Evolutionary conservation across 1,140 invertebrate genomes (phyloP).

Genomic region (Oscheius sp.): DNA sequence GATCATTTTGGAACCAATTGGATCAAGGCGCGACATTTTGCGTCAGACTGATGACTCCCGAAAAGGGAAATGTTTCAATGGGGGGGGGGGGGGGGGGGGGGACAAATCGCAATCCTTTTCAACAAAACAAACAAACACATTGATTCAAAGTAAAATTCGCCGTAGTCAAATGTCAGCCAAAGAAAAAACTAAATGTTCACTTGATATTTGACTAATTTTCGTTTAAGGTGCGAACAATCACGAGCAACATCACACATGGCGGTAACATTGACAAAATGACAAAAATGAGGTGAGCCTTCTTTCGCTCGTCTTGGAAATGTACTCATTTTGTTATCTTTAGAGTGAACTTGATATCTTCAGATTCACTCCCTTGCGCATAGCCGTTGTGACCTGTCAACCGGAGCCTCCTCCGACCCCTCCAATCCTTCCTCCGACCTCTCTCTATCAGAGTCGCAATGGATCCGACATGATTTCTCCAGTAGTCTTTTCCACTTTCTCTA

Average conservation of each 20-base stretch:
- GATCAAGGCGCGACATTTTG: background rate
- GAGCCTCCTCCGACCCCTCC: background rate
- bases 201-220: too few species aligned
- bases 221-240: background rate
- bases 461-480: background rate
- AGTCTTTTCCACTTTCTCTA: background rate
- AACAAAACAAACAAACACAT: too few species aligned
- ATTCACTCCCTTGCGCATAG: slow-evolving; percentile 59
- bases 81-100: too few species aligned
- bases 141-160: too few species aligned
- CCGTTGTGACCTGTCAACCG: slow-evolving; percentile 52
- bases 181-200: too few species aligned
- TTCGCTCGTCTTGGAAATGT: background rate
- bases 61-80: background rate
- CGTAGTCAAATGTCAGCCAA: too few species aligned
- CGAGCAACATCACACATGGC: background rate
- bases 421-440: background rate
- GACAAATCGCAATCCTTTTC: too few species aligned
- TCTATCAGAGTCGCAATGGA: slow-evolving; percentile 5
- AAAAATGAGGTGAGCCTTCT: too few species aligned
- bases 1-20: background rate
- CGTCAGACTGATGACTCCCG: background rate
- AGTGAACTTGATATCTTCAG: slow-evolving; percentile 22
- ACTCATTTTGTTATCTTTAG: background rate
- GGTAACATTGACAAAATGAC: background rate